Conservation (phyloP, 2,113 vertebrate species). For the Anolis carolinensis region DNA sequence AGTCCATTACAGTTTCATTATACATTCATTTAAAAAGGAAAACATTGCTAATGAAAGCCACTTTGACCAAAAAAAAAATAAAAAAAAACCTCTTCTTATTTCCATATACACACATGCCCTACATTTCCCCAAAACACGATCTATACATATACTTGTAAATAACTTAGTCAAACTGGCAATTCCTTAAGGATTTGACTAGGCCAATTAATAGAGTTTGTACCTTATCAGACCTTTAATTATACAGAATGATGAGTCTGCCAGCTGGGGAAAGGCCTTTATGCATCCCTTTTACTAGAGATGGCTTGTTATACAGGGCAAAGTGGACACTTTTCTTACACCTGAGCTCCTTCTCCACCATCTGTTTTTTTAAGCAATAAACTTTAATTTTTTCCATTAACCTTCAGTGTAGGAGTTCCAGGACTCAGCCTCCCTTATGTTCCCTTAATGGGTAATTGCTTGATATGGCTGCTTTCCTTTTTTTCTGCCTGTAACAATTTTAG, state of each 20-base stretch:
- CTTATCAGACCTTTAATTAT: conserved; percentile 35
- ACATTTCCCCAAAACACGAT: conserved; percentile 33
- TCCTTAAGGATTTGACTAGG: conserved; percentile 23
- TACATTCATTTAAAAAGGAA: conserved; percentile 50
- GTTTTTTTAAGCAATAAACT: conserved; percentile 1
- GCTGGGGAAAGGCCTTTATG: conserved; percentile 2
- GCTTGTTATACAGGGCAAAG: conserved; percentile 1
- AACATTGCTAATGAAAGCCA: conserved; percentile 52
- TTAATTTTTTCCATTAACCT: conserved; percentile 17
- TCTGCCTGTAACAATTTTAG: neutral
- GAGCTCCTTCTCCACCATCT: neutral
- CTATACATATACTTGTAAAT: conserved; percentile 29
- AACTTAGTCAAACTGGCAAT: conserved; percentile 18
- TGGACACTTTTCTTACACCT: conserved; percentile 23
- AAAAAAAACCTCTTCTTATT: conserved; percentile 9
- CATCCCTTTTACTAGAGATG: conserved; percentile 12
- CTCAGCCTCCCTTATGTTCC: neutral
- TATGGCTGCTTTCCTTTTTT: neutral
- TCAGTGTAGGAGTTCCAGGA: conserved; percentile 12
- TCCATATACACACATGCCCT: neutral
- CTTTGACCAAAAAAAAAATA: conserved; percentile 24
- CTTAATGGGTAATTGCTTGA: conserved; percentile 1
- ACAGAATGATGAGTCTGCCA: neutral
- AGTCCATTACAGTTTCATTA: conserved; percentile 65
- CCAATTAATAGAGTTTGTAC: conserved; percentile 38